Base-by-base conservation (phyloP, 2,113 vertebrate genomes). In the Spilogale gracilis region DNA sequence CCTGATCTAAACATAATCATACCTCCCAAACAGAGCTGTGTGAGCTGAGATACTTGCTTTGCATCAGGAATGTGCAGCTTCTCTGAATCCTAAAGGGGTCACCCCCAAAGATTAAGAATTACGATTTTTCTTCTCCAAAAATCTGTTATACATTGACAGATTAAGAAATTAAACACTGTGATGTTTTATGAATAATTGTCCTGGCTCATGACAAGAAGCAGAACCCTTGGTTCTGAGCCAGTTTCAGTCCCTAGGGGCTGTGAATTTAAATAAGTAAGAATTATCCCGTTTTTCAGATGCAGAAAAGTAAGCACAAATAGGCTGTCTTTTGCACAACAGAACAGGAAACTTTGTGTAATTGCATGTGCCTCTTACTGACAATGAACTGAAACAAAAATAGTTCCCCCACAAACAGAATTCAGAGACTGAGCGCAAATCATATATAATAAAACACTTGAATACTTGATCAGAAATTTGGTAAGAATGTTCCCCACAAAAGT, bases 41-140 rank as follows among this genome's bases (percentile, higher is more conserved):
- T 32, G 89, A 97, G 30, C 8, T 27, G 67, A 12, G 3, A 48
- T 58, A 90, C 65, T 69, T 74, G 8, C 73, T 95, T 18, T 23
- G 48, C 89, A 32, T 79, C 50, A 90, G 54, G 25, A 91, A 89
- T 80, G 61, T 80, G 50, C 8, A 43, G 48, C 18, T 92, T 94
- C 84, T 94, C 50, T 67, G 61, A 82, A 85, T 92, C 56, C 16
- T 21, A 14, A 67, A 67, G 11, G 45, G 67, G 2, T 91, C 11
- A 56, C 65, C 78, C 48, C n/a, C 54, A 52, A 87, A 67, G n/a
- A 94, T 90, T 79, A 80, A 38, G 56, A 88, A 84, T 90, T 91
- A 74, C 18, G 14, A 50, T 23, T 61, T 74, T 93, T 80, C 56
- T 93, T 96, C 45, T 96, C 56, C n/a, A 79, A 79, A 69, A 87